Evolutionary conservation across 2,797 vertebrate species (phyloP), one percentile per base, ranked within the genome.

Genomic region (Hylomyscus alleni): DNA sequence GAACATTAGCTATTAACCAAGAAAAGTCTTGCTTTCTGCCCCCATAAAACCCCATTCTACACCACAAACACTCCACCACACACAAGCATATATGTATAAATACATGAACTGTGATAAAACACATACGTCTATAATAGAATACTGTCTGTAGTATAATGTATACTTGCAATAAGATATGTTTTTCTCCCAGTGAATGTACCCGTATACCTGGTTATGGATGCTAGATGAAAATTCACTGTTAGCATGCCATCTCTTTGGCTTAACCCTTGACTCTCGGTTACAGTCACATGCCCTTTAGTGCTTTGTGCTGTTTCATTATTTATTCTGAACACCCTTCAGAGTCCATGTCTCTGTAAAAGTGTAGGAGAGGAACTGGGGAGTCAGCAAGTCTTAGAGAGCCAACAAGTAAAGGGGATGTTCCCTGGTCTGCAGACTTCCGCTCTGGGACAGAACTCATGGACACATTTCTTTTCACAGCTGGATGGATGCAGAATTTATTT

Each of bases 311-410:
- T 58, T 89, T 8, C 13, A 31, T 76, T 78, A 20, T 85, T 95
- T 54, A 75, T 58, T 91, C 73, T 65, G 82, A 85, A 91, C 20
- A 50, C 19, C 47, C 83, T 88, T 90, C 77, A 72, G 78, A 88
- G 88, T 72, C 65, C 37, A 26, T 20, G 26, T 31, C 29, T 56
- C 77, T 69, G 65, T 44, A 54, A 90, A 92, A 86, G 62, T 29
- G 37, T 22, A 56, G 13, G 31, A 78, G 60, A 69, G 56, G 65
- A 72, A 24, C 14, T 12, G 24, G 37, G 40, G 89, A 60, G 17
- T 89, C 72, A 22, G 19, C 26, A 20, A 95, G 26, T 90, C 90
- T 91, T 50, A 0, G 19, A 69, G 52, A 3, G 26, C 69, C 0
- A 37, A 0, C 50, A 80, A 40, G 8, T 17, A 37, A 89, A 26